Base-by-base conservation (phyloP, 2,113 vertebrate species). In the Camelus bactrianus region DNA sequence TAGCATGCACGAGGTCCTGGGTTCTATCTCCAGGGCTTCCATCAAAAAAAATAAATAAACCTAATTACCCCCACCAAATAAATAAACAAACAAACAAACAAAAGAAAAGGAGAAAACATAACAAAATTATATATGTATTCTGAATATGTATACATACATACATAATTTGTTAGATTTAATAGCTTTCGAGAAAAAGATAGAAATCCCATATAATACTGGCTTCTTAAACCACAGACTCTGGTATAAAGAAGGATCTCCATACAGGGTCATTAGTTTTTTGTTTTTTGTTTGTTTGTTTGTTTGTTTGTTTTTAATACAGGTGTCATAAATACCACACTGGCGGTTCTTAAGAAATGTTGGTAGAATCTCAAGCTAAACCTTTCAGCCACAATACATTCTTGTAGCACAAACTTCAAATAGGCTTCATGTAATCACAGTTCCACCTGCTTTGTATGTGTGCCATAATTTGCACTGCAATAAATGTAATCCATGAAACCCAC, bases 71-170 rank as follows among this genome's bases (percentile, higher is more conserved):
- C 38, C 38, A 42, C 38, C 38, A 42, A 42, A 42, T 42, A 42
- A 42, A 42, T 42, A 42, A 42, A 42, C 38, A 42, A 42, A 42
- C 38, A 42, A 42, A 42, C 38, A 12, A 93, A 82, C 1, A n/a
- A 46, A 48, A 48, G 7, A 62, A 91, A 75, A 83, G 62, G n/a
- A 58, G 16, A 62, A 86, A 73, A 65, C 16, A 84, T 28, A 62
- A 96, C 15, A 85, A 4, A 85, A 79, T 62, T 54, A 95, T 22
- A 24, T n/a, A 81, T 32, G 54, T 38, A 94, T 92, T 88, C 24
- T 82, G 11, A 80, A 84, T 48, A 79, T 65, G 32, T 32, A 84
- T n/a, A 73, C 28, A 65, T 9, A 56, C 20, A 54, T 77, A 52
- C 35, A 91, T 42, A 42, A 42, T 62, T 32, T 84, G 75, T 58